These are phyloP conservation scores for Pseudochromis fuscus DNA, from an alignment of 2,797 vertebrate species.

Conservation along the genomic window DNA sequence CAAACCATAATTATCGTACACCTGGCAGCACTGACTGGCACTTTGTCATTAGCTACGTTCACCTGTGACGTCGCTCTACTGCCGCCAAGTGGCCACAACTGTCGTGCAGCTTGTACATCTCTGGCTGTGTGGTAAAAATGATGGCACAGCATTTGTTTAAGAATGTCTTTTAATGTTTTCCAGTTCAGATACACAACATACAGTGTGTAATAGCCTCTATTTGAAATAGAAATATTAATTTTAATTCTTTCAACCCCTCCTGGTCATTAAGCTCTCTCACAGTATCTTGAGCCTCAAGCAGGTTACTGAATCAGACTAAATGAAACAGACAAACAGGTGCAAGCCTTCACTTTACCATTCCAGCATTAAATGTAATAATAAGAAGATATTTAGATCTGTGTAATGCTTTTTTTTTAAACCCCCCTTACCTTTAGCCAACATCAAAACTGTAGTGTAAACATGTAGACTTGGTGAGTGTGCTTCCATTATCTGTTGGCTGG, in stretches of 20 bases:
- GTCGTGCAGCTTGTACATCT: not conserved
- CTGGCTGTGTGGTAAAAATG: constrained; percentile 25
- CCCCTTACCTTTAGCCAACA: constrained; percentile 70
- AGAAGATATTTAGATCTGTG: constrained; percentile 76
- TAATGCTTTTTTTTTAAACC: constrained; percentile 54
- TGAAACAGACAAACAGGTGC: constrained; percentile 87
- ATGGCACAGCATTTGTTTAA: constrained; percentile 78
- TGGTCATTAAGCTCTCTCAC: constrained; percentile 79
- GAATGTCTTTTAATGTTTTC: constrained; percentile 89
- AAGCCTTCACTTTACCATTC: constrained; percentile 81
- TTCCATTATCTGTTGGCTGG: constrained; percentile 81
- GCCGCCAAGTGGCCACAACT: constrained; percentile 14
- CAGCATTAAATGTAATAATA: constrained; percentile 74
- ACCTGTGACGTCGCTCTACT: not conserved
- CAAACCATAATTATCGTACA: no score
- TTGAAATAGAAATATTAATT: constrained; percentile 90
- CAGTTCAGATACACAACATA: constrained; percentile 90
- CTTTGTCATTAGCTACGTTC: no score
- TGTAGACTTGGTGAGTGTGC: constrained; percentile 85
- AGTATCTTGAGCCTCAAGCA: constrained; percentile 82
- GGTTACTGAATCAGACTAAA: constrained; percentile 85
- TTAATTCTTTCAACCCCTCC: constrained; percentile 80
- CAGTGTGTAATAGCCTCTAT: constrained; percentile 91
- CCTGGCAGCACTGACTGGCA: no score
- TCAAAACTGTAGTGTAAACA: constrained; percentile 84